Conservation (phyloP, 2,797 vertebrate genomes). For the Hyperoplus lanceolatus region DNA sequence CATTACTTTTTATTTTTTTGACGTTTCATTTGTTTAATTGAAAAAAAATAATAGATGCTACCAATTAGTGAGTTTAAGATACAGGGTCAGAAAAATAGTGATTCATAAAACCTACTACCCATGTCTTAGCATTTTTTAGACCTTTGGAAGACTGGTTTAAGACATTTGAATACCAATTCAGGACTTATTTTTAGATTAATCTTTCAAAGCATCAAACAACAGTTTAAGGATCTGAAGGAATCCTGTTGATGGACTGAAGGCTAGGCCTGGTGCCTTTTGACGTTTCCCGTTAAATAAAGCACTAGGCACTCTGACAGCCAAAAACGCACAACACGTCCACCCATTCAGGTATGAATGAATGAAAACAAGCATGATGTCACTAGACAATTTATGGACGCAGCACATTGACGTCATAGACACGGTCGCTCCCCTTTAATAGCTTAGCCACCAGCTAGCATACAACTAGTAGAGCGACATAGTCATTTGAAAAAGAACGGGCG, state of each 20-base stretch:
- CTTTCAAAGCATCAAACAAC: too few species aligned
- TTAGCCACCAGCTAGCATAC: slow-evolving; percentile 72
- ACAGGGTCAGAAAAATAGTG: too few species aligned
- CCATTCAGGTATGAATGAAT: slow-evolving; percentile 51
- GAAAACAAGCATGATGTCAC: slow-evolving; percentile 81
- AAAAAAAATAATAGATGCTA: too few species aligned
- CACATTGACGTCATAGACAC: slow-evolving; percentile 82
- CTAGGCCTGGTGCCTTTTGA: background rate
- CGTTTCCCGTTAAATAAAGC: background rate
- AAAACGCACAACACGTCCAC: slow-evolving; percentile 6
- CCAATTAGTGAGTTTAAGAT: too few species aligned
- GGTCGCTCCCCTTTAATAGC: slow-evolving; percentile 81
- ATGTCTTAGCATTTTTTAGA: too few species aligned
- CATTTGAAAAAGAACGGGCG: slow-evolving; percentile 29
- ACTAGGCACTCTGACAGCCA: background rate
- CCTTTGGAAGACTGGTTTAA: too few species aligned
- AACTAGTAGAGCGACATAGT: slow-evolving; percentile 60
- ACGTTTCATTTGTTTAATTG: too few species aligned
- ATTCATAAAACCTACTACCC: too few species aligned
- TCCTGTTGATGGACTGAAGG: background rate
- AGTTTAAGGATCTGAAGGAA: too few species aligned
- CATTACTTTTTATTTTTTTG: too few species aligned
- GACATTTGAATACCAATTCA: too few species aligned
- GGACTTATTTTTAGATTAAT: too few species aligned
- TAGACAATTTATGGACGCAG: slow-evolving; percentile 83